Evolutionary conservation across 1,140 invertebrate genomes (phyloP).

Genomic region (Drosophila jambulina): DNA sequence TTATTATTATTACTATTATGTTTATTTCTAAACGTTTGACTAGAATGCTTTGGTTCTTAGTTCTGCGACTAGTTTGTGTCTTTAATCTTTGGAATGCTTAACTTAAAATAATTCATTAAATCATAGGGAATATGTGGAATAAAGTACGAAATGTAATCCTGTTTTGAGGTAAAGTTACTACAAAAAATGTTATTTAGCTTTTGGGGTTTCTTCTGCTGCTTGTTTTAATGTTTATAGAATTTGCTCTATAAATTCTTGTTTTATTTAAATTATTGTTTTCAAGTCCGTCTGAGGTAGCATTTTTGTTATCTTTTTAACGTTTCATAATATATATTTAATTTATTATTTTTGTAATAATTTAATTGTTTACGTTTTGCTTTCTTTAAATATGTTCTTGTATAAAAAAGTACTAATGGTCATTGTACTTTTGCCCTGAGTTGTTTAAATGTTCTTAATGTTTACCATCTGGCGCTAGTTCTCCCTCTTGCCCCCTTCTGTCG

Average conservation of each 20-base stretch:
- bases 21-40: conserved; percentile 59
- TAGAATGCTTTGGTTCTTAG: conserved; percentile 58
- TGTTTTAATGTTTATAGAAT: conserved; percentile 33
- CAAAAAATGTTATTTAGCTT: conserved; percentile 57
- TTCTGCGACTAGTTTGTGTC: conserved; percentile 66
- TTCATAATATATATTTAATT: conserved; percentile 51
- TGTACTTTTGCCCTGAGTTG: conserved; percentile 85
- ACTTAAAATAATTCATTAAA: conserved; percentile 59
- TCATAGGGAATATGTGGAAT: conserved; percentile 32
- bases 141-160: conserved; percentile 38
- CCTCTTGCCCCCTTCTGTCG: conserved; percentile 1
- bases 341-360: conserved; percentile 49
- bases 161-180: conserved; percentile 69
- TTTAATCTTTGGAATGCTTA: conserved; percentile 57
- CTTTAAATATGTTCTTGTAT: conserved; percentile 56
- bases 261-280: conserved; percentile 83
- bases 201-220: conserved; percentile 38
- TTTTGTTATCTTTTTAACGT: conserved; percentile 57
- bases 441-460: conserved; percentile 50
- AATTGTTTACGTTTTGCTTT: conserved; percentile 51
- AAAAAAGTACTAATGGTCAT: conserved; percentile 81
- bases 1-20: conserved; percentile 11
- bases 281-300: conserved; percentile 84
- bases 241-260: conserved; percentile 70
- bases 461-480: conserved; percentile 64